phyloP scores from a whole-genome alignment of 2,797 vertebrate species.

The Yasuhikotakia modesta region DNA sequence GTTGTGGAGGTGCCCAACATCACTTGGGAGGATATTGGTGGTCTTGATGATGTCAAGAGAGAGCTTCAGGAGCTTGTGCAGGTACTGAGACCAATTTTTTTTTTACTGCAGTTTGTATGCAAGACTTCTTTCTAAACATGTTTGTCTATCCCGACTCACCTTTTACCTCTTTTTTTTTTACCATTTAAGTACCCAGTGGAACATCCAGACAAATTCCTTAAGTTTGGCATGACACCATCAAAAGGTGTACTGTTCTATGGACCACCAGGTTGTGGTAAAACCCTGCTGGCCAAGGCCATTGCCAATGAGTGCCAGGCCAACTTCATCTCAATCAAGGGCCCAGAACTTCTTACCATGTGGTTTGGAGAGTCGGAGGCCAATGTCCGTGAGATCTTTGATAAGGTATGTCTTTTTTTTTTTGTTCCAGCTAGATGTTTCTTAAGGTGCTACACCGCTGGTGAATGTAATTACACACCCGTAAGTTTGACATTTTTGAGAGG shows the following conservation, averaged over 20 bases:
- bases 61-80: conserved; percentile 98
- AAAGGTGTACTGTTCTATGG: conserved; percentile 97
- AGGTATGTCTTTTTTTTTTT: conserved; percentile 76
- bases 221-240: conserved; percentile 98
- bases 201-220: conserved; percentile 98
- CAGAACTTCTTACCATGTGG: conserved; percentile 98
- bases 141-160: not conserved
- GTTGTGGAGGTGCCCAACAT: conserved; percentile 98
- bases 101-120: not conserved
- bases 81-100: conserved; percentile 71
- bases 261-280: conserved; percentile 97
- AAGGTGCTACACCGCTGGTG: not conserved
- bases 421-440: not conserved
- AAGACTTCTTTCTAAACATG: too few relatives aligned
- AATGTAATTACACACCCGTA: not conserved
- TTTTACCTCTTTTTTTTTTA: not conserved
- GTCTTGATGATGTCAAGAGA: conserved; percentile 96
- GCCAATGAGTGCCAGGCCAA: conserved; percentile 99
- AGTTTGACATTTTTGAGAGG: too few relatives aligned
- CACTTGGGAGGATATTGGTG: conserved; percentile 97
- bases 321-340: conserved; percentile 98
- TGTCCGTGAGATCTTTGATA: conserved; percentile 97
- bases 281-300: conserved; percentile 95
- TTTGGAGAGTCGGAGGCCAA: conserved; percentile 98
- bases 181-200: conserved; percentile 91